phyloP scores from a whole-genome alignment of 1,140 invertebrate genomes.

The Hesperophylax magnus region DNA sequence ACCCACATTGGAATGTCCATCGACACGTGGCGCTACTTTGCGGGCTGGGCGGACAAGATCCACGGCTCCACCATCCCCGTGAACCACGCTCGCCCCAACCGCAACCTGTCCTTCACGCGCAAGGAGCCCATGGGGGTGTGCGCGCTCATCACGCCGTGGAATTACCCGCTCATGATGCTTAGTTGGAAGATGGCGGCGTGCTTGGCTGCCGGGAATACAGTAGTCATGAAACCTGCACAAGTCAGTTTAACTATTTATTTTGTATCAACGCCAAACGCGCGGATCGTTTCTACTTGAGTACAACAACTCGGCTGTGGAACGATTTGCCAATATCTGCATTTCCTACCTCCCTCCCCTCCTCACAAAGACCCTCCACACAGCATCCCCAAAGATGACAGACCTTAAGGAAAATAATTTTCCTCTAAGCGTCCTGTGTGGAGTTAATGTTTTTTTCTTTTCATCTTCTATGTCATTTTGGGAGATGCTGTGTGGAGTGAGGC shows the following conservation, averaged over 20 bases:
- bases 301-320: no score
- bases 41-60: conserved; percentile 96
- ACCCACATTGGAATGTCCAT: conserved; percentile 96
- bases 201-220: conserved; percentile 92
- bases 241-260: conserved; percentile 56
- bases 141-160: conserved; percentile 97
- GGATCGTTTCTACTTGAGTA: no score
- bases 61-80: conserved; percentile 93
- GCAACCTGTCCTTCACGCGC: conserved; percentile 89
- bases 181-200: conserved; percentile 99
- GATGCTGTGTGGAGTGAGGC: no score
- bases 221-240: conserved; percentile 96
- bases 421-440: no score
- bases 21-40: conserved; percentile 93
- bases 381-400: no score
- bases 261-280: no score
- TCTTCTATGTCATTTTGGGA: no score
- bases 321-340: no score
- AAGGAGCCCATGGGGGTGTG: conserved; percentile 94
- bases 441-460: no score
- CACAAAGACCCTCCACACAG: no score
- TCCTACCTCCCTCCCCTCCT: no score
- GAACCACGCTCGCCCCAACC: conserved; percentile 89
- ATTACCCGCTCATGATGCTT: conserved; percentile 98
- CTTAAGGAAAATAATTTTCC: no score